Base-by-base conservation (phyloP, 2,888 invertebrate genomes). In the Drosophila borborema region DNA sequence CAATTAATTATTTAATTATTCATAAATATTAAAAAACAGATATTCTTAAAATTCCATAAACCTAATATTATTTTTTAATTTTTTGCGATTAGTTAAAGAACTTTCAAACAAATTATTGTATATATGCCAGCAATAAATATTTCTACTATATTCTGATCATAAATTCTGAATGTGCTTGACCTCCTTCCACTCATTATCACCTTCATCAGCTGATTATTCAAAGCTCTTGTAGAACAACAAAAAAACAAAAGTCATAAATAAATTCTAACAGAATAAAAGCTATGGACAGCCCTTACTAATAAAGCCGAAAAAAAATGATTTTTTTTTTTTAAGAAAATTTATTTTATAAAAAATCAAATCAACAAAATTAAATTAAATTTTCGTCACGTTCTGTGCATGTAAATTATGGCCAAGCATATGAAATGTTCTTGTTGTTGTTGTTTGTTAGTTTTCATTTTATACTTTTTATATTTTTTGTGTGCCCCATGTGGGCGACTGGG, bases 321-420 rank as follows among this genome's bases (percentile, higher is more conserved):
- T 48, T 45, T 2, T 45, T 2, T 20, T 6, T 38, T 16, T 45
- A 60, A n/a, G 43, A 67, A 76, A 64, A 36, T 31, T 38, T 36
- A 23, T 48, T 48, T 48, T 28, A 56, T 18, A 45, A 36, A 60
- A 31, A 36, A 12, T 51, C 40, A 45, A 53, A 18, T 31, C 16
- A 63, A 54, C 38, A 69, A 70, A 73, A 64, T 77, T 43, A 74
- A 82, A 82, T 85, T 67, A 75, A 66, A 84, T 87, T 85, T 85
- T 77, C 77, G 77, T 87, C 84, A 84, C 85, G 84, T 87, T 84
- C 63, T 63, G 70, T 54, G 65, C 77, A 82, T 77, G 77, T 74
- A 80, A 85, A 87, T 87, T 72, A 72, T 74, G 72, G 74, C 63
- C 59, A 40, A 41, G 60, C 70, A 69, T 66, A 69, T 80, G 36